Percentiles rank a stretch among this genome's conserved stretches.
phyloP scores from a whole-genome alignment of 2,113 vertebrate genomes.

The Jaculus jaculus region DNA sequence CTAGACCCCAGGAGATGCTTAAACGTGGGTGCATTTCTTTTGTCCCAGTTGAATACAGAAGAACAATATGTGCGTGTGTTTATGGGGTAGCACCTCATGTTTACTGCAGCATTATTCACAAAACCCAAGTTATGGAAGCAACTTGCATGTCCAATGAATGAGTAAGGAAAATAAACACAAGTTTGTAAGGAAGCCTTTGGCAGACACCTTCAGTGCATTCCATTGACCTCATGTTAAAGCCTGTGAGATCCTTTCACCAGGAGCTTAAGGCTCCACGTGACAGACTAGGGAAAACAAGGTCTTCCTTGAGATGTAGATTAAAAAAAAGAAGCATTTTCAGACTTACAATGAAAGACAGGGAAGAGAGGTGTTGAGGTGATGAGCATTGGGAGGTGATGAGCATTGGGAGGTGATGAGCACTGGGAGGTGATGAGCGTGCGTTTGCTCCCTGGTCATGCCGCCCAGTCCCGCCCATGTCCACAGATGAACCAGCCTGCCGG shows the following conservation, averaged over 20 bases:
- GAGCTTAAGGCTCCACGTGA: neutral
- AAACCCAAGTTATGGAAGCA: neutral
- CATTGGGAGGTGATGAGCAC: too few relatives aligned
- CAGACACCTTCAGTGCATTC: neutral
- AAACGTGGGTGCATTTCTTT: neutral
- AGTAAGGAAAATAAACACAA: neutral
- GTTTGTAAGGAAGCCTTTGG: neutral
- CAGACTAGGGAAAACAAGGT: neutral
- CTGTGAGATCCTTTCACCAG: neutral
- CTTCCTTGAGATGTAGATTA: neutral
- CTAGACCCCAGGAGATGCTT: neutral
- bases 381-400: neutral
- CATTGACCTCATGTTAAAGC: neutral
- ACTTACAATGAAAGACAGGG: neutral
- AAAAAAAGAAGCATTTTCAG: neutral
- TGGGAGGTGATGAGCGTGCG: neutral
- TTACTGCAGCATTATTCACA: neutral
- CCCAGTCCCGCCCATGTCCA: neutral
- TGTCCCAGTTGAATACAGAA: neutral
- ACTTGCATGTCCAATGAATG: neutral
- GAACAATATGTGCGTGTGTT: neutral
- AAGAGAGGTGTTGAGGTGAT: too few relatives aligned
- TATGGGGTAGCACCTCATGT: neutral
- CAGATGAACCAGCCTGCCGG: neutral
- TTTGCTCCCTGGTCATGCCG: neutral